A percentile compares a stretch with the other conserved stretches of the same genome.
Evolutionary conservation across 1,140 invertebrate genomes (phyloP).

Genomic region (Drosophila insularis): DNA sequence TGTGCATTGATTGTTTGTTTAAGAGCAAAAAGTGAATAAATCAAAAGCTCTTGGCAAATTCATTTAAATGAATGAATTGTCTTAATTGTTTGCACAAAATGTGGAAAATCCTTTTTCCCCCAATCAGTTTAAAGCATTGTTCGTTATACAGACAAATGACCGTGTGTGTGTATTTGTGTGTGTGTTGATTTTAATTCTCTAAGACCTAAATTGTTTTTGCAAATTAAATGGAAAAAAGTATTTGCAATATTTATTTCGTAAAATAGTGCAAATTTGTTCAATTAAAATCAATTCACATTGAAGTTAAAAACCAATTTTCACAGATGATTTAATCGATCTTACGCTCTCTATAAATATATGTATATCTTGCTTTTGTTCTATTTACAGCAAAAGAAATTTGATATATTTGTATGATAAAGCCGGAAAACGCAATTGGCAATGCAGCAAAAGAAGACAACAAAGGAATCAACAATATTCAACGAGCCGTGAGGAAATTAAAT

Average conservation of each 20-base stretch:
- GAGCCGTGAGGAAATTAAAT: conserved; percentile 54
- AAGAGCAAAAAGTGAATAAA: conserved; percentile 10
- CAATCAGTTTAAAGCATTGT: not conserved
- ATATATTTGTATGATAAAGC: not conserved
- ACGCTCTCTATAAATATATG: no score
- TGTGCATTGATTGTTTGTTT: not conserved
- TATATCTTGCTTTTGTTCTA: conserved; percentile 25
- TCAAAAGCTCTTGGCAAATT: conserved; percentile 25
- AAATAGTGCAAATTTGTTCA: not conserved
- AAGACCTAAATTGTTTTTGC: conserved; percentile 2
- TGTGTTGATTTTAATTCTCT: conserved; percentile 22
- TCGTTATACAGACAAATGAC: not conserved
- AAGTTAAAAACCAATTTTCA: not conserved
- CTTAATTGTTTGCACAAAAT: not conserved
- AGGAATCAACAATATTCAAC: conserved; percentile 40
- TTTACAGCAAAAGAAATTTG: conserved; percentile 42
- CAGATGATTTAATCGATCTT: not conserved
- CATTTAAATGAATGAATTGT: conserved; percentile 18
- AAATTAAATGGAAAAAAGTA: not conserved
- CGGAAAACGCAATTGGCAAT: not conserved
- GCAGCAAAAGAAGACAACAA: not conserved
- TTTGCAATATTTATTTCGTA: not conserved
- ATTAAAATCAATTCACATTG: not conserved
- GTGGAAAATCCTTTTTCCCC: not conserved
- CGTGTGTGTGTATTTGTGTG: no score